phyloP scores from a whole-genome alignment of 2,797 vertebrate genomes.

The Furcifer pardalis region DNA sequence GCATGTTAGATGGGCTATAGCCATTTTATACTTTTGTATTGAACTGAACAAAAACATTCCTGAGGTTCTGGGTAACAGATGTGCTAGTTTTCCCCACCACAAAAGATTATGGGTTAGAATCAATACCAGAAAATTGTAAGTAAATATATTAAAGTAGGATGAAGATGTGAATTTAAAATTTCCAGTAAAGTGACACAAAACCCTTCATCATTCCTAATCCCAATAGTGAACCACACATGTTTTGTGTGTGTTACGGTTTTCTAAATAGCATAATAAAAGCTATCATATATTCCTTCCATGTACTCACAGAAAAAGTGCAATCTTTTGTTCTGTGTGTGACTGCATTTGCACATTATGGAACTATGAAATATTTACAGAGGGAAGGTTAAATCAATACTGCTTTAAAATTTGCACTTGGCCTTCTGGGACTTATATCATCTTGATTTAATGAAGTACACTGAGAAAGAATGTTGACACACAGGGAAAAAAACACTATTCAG shows the following conservation, averaged over 20 bases:
- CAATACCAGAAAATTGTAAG: neutral
- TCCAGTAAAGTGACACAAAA: slow-evolving; percentile 48
- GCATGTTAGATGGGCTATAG: neutral
- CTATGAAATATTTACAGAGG: slow-evolving; percentile 78
- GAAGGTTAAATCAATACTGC: slow-evolving; percentile 78
- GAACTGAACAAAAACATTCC: neutral
- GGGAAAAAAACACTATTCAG: slow-evolving; percentile 51
- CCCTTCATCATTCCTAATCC: slow-evolving; percentile 49
- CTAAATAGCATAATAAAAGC: slow-evolving; percentile 67
- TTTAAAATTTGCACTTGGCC: slow-evolving; percentile 76
- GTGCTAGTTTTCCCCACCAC: too few relatives aligned
- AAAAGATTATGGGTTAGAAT: neutral
- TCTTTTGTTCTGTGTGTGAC: slow-evolving; percentile 67
- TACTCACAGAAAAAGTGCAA: slow-evolving; percentile 53
- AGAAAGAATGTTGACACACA: slow-evolving; percentile 71
- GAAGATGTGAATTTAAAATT: slow-evolving; percentile 40
- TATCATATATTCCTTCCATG: slow-evolving; percentile 46
- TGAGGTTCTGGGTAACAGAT: neutral
- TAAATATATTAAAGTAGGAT: slow-evolving; percentile 27
- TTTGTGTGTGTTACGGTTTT: slow-evolving; percentile 55
- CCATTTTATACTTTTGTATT: neutral
- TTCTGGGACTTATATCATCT: slow-evolving; percentile 73
- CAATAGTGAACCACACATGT: slow-evolving; percentile 46
- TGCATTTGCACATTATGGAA: slow-evolving; percentile 71
- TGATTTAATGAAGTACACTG: slow-evolving; percentile 77